A percentile compares a stretch with the other conserved stretches of the same genome.
These are phyloP conservation scores for Nomada goodeniana DNA, from an alignment of 2,888 invertebrate genomes.

Conservation along the genomic window DNA sequence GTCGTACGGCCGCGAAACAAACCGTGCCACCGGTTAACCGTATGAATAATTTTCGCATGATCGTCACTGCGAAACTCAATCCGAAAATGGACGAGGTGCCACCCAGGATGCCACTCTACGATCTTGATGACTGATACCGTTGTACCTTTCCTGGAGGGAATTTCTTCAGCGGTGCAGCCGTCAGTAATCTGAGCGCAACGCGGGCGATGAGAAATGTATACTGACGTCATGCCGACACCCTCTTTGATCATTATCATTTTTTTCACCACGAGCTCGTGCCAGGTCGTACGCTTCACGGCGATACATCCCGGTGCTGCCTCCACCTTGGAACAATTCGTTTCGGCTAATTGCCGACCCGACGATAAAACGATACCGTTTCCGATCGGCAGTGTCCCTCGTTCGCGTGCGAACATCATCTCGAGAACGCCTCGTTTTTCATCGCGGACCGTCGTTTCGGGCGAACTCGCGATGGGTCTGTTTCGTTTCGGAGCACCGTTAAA, in stretches of 20 bases:
- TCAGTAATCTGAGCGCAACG: slow-evolving; percentile 68
- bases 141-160: slow-evolving; percentile 67
- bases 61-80: slow-evolving; percentile 70
- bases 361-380: slow-evolving; percentile 22
- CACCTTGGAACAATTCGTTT: slow-evolving; percentile 36
- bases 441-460: not conserved
- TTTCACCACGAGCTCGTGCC: slow-evolving; percentile 56
- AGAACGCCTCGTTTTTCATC: not conserved
- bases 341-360: slow-evolving; percentile 47
- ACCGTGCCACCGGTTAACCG: slow-evolving; percentile 31
- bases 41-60: slow-evolving; percentile 59
- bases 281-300: slow-evolving; percentile 58
- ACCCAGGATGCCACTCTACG: slow-evolving; percentile 69
- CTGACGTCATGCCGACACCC: slow-evolving; percentile 72
- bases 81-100: slow-evolving; percentile 69
- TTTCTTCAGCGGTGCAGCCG: slow-evolving; percentile 59
- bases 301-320: slow-evolving; percentile 30
- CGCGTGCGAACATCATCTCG: too few relatives aligned
- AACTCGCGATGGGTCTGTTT: not conserved
- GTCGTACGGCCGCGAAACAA: not conserved
- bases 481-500: slow-evolving; percentile 3
- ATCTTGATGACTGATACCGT: slow-evolving; percentile 73
- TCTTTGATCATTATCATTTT: slow-evolving; percentile 75
- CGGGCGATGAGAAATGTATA: slow-evolving; percentile 72
- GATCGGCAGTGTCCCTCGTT: not conserved